These are phyloP conservation scores for Mimas tiliae DNA, from an alignment of 2,888 invertebrate genomes.

Conservation along the genomic window DNA sequence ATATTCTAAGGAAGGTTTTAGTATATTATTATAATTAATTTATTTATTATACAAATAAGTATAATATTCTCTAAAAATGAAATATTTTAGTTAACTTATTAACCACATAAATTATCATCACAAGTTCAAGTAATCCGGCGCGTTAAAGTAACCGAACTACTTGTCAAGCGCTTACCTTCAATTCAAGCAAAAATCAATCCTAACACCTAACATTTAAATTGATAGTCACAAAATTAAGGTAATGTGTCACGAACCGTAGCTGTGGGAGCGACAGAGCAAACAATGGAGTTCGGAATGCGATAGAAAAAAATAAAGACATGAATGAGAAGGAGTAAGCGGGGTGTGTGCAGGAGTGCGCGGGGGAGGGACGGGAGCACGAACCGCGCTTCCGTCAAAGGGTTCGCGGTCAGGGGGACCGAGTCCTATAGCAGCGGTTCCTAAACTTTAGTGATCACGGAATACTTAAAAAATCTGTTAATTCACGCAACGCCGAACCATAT, in stretches of 20 bases:
- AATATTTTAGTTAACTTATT: background rate
- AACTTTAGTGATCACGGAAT: too few species aligned
- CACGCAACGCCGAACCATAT: too few species aligned
- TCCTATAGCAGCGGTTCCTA: too few species aligned
- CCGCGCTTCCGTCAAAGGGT: slow-evolving; percentile 25
- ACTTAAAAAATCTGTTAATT: too few species aligned
- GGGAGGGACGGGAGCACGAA: slow-evolving; percentile 16
- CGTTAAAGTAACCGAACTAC: slow-evolving; percentile 3
- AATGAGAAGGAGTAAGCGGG: background rate
- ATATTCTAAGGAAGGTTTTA: too few species aligned
- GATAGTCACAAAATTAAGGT: slow-evolving; percentile 30
- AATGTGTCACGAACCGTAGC: slow-evolving; percentile 60
- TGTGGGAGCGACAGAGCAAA: slow-evolving; percentile 72
- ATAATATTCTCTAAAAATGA: background rate
- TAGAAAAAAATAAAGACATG: slow-evolving; percentile 53
- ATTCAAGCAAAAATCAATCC: background rate
- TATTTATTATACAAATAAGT: background rate
- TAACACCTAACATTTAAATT: background rate
- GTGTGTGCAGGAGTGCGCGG: background rate
- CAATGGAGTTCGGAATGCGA: slow-evolving; percentile 76
- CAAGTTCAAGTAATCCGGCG: slow-evolving; percentile 41
- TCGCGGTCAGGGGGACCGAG: slow-evolving; percentile 17
- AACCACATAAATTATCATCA: slow-evolving; percentile 16
- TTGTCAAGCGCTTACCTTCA: background rate
- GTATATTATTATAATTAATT: too few species aligned